These are phyloP conservation scores for Paratrypauchen microcephalus DNA, from an alignment of 2,797 vertebrate species.

Conservation along the genomic window DNA sequence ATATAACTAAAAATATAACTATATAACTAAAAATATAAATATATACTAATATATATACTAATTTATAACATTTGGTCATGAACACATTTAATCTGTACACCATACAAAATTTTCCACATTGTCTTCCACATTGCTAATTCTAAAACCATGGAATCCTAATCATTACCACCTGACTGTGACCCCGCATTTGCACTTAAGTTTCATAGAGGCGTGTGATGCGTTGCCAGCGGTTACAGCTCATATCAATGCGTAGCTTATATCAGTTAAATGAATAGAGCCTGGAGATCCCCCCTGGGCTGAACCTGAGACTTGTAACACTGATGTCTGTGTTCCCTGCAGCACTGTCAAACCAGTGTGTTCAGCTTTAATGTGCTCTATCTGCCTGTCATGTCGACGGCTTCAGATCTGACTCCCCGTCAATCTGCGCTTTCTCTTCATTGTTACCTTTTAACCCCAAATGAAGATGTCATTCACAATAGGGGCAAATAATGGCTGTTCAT, in stretches of 20 bases:
- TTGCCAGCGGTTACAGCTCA: constrained; percentile 53
- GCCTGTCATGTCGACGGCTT: constrained; percentile 62
- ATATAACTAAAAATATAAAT: too few species aligned
- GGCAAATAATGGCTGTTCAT: too few species aligned
- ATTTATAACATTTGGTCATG: too few species aligned
- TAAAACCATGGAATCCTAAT: neutral
- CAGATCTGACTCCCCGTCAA: constrained; percentile 31
- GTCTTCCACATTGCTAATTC: too few species aligned
- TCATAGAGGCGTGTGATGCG: constrained; percentile 33
- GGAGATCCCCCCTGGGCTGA: constrained; percentile 60
- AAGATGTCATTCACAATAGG: constrained; percentile 19
- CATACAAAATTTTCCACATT: too few species aligned
- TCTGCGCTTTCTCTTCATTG: constrained; percentile 6
- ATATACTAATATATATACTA: too few species aligned
- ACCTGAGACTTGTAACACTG: constrained; percentile 52
- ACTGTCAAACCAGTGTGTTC: constrained; percentile 61
- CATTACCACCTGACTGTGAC: neutral
- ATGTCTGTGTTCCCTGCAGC: constrained; percentile 60
- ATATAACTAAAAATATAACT: too few species aligned
- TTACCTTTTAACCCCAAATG: constrained; percentile 49
- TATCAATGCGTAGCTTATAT: constrained; percentile 57
- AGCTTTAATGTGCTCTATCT: constrained; percentile 67
- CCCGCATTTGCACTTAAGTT: constrained; percentile 20
- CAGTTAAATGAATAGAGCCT: constrained; percentile 61
- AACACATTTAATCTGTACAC: too few species aligned